Evolutionary conservation across 2,888 invertebrate species (phyloP).

Genomic region (Drosophila nigritarsus): DNA sequence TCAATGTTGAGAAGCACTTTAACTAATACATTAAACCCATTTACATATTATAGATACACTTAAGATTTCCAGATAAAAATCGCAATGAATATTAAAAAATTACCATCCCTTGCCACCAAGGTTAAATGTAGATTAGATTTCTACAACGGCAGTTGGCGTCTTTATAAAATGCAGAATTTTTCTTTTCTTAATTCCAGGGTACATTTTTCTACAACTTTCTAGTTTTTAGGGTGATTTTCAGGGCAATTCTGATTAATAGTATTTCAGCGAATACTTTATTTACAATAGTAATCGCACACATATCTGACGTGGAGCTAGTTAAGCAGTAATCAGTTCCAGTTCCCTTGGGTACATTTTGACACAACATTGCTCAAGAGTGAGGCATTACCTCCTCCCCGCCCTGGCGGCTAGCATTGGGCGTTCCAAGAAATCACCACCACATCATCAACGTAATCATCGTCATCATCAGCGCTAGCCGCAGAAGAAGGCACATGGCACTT

Average conservation of each 20-base stretch:
- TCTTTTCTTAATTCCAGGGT: background rate
- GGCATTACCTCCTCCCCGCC: no score
- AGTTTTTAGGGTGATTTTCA: background rate
- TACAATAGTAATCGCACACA: background rate
- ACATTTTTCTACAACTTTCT: no score
- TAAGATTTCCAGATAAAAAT: no score
- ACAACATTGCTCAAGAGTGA: background rate
- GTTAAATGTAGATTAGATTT: background rate
- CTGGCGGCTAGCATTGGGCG: constrained; percentile 5
- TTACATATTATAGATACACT: background rate
- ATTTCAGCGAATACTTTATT: background rate
- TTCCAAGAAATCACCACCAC: constrained; percentile 54
- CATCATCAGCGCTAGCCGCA: constrained; percentile 1
- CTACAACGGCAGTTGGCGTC: background rate
- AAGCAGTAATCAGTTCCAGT: background rate
- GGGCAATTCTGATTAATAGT: no score
- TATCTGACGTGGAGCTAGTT: background rate
- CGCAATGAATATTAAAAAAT: no score
- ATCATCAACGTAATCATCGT: constrained; percentile 18
- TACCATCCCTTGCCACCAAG: no score
- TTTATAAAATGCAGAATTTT: no score
- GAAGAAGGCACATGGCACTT: constrained; percentile 27
- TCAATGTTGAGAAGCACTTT: background rate
- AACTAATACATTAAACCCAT: background rate
- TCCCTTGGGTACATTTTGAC: background rate